These are phyloP conservation scores for Mola mola DNA, from an alignment of 2,113 vertebrate species.

Conservation along the genomic window DNA sequence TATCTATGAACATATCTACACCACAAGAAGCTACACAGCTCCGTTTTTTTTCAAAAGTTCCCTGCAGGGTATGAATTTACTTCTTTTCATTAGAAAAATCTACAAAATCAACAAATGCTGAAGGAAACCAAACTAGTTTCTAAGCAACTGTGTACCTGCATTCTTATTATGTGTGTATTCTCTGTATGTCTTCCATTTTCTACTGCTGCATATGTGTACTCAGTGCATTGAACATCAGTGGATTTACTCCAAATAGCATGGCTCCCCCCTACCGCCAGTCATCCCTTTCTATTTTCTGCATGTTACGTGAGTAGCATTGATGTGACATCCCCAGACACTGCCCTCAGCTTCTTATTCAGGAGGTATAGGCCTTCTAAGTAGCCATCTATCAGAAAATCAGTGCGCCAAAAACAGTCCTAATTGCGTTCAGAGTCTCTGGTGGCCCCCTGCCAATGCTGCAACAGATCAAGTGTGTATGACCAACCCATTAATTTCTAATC, in stretches of 20 bases:
- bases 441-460: conserved; percentile 56
- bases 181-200: conserved; percentile 39
- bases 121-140: conserved; percentile 6
- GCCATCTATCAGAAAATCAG: conserved; percentile 76
- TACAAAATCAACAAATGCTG: conserved; percentile 15
- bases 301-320: conserved; percentile 75
- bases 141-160: conserved; percentile 12
- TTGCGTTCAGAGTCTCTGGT: conserved; percentile 67
- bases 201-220: conserved; percentile 43
- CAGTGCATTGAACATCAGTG: conserved; percentile 58
- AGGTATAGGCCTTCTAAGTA: conserved; percentile 67
- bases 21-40: background rate
- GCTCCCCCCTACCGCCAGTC: conserved; percentile 43
- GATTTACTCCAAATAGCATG: conserved; percentile 74
- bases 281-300: conserved; percentile 64
- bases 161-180: conserved; percentile 22
- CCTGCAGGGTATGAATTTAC: conserved; percentile 3
- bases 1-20: too few relatives aligned
- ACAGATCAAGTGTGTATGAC: conserved; percentile 68
- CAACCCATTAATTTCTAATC: conserved; percentile 62
- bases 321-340: conserved; percentile 58
- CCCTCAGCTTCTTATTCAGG: conserved; percentile 69
- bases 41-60: background rate
- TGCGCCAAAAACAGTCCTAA: conserved; percentile 73
- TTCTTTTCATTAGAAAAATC: conserved; percentile 4